Percentiles rank a stretch among this genome's conserved stretches.
These are phyloP conservation scores for Ormyrus nitidulus DNA, from an alignment of 2,888 invertebrate genomes.

Conservation along the genomic window DNA sequence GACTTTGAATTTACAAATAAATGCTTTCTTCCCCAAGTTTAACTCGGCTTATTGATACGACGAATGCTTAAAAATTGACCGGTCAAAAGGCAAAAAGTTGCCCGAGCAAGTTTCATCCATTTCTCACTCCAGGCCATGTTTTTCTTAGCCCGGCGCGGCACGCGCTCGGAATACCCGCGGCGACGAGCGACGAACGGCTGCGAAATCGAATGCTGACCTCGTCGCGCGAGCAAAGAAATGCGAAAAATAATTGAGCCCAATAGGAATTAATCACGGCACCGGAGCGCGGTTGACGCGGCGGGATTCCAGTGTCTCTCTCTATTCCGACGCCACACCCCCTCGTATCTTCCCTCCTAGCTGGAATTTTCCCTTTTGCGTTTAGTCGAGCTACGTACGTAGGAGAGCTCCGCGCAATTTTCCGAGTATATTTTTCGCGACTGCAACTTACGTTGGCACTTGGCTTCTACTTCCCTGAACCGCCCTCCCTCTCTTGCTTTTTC, in stretches of 20 bases:
- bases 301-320: neutral
- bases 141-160: neutral
- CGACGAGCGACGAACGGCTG: neutral
- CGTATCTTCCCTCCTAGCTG: slow-evolving; percentile 14
- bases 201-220: neutral
- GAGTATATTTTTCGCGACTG: slow-evolving; percentile 39
- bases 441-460: slow-evolving; percentile 36
- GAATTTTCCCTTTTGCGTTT: slow-evolving; percentile 33
- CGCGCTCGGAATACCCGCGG: neutral
- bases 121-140: neutral
- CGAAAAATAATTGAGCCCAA: too few species aligned
- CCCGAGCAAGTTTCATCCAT: too few species aligned
- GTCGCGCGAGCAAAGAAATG: too few species aligned
- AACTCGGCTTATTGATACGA: too few species aligned
- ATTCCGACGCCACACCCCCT: neutral
- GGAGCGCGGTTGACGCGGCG: too few species aligned
- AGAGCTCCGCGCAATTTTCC: slow-evolving; percentile 45
- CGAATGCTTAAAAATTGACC: too few species aligned
- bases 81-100: too few species aligned
- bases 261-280: too few species aligned
- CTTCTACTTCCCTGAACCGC: slow-evolving; percentile 6
- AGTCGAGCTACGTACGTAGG: too few species aligned
- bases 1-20: too few species aligned
- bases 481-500: slow-evolving; percentile 8
- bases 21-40: too few species aligned